phyloP scores from a whole-genome alignment of 2,113 vertebrate genomes.

The Corythoichthys haematopterus region DNA sequence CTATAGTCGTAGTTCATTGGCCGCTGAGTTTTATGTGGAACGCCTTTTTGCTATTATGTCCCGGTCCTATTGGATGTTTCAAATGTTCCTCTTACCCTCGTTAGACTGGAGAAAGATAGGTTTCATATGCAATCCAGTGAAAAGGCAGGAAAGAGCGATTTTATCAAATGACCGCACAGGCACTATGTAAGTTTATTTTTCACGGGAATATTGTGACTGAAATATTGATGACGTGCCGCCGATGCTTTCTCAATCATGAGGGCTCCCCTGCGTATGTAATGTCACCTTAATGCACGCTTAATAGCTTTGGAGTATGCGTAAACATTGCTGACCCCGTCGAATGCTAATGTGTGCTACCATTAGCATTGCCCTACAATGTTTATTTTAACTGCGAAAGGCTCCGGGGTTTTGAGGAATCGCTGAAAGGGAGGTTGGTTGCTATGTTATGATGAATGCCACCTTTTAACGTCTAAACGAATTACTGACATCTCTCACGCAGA shows the following conservation, averaged over 20 bases:
- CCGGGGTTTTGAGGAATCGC: not conserved
- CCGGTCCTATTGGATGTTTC: slow-evolving; percentile 26
- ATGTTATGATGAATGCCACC: not conserved
- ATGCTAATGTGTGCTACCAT: slow-evolving; percentile 1
- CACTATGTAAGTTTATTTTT: slow-evolving; percentile 37
- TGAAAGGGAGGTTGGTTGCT: not conserved
- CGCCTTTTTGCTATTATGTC: not conserved
- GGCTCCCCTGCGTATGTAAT: accelerated
- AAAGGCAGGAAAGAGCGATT: slow-evolving; percentile 28
- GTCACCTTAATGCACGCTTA: slow-evolving; percentile 3
- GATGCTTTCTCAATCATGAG: too few species aligned
- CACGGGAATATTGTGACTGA: not conserved
- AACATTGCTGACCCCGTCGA: not conserved
- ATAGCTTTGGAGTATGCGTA: slow-evolving; percentile 7
- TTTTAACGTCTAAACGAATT: not conserved
- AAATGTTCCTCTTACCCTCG: not conserved
- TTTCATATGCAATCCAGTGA: slow-evolving; percentile 45
- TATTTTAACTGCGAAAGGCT: not conserved
- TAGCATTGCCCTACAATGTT: not conserved
- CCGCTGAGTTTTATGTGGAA: not conserved
- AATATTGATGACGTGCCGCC: not conserved
- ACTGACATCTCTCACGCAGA: not conserved
- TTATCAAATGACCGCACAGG: slow-evolving; percentile 4
- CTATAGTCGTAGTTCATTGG: slow-evolving; percentile 26
- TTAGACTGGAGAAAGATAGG: slow-evolving; percentile 23